These are phyloP conservation scores for Brachionus paranguensis DNA, from an alignment of 1,140 invertebrate species.

Conservation along the genomic window DNA sequence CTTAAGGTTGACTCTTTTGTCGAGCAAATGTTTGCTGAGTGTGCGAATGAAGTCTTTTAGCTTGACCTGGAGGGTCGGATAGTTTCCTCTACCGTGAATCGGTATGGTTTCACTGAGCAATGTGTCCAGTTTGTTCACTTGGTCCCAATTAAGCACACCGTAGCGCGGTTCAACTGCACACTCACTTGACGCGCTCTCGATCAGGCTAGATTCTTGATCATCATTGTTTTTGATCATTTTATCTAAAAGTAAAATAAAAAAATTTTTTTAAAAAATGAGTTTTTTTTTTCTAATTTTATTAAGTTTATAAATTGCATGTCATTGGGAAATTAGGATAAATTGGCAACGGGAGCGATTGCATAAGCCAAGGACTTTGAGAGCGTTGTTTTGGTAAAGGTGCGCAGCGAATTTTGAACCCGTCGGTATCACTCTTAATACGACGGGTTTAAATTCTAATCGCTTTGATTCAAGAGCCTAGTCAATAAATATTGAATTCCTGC, in stretches of 20 bases:
- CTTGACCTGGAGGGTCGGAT: conserved; percentile 26
- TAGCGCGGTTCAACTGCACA: neutral
- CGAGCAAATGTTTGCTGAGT: neutral
- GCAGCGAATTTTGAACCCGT: neutral
- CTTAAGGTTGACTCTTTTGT: neutral
- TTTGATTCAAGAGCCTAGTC: neutral
- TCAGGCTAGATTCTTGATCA: neutral
- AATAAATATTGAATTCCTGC: neutral
- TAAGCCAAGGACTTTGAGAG: neutral
- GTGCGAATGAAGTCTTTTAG: conserved; percentile 24
- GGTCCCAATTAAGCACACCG: conserved; percentile 31
- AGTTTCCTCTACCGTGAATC: conserved; percentile 24
- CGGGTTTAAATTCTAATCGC: neutral
- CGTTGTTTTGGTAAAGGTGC: neutral
- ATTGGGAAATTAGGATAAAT: neutral
- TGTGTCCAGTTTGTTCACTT: conserved; percentile 6
- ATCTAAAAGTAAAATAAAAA: neutral
- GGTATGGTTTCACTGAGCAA: neutral
- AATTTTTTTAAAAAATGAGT: neutral
- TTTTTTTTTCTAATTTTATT: neutral
- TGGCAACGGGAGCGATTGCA: neutral
- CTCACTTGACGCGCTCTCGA: neutral
- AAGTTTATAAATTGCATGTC: neutral
- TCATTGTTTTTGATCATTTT: neutral
- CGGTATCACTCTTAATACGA: neutral